Evolutionary conservation across 2,888 invertebrate species (phyloP).

Genomic region (Synergus itoensis): DNA sequence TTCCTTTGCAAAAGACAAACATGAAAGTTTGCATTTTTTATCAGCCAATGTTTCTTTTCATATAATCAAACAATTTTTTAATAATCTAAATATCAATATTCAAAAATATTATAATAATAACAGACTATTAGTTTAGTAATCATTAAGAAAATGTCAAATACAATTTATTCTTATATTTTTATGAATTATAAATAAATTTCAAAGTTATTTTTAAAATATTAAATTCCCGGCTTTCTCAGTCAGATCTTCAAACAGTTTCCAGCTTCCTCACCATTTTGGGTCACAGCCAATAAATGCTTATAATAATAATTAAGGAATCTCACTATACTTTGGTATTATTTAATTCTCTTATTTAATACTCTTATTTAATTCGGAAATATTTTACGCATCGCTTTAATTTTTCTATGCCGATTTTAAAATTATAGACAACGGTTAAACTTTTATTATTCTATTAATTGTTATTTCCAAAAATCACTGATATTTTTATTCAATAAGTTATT

Average conservation of each 20-base stretch:
- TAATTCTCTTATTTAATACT: neutral
- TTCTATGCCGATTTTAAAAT: neutral
- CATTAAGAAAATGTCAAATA: neutral
- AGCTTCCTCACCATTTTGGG: neutral
- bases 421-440: neutral
- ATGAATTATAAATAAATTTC: neutral
- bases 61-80: neutral
- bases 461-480: neutral
- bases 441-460: neutral
- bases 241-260: neutral
- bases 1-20: neutral
- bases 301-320: neutral
- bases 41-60: neutral
- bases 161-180: neutral
- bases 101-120: no score
- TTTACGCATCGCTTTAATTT: neutral
- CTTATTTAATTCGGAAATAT: neutral
- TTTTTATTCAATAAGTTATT: neutral
- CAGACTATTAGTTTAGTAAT: neutral
- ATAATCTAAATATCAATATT: neutral
- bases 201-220: neutral
- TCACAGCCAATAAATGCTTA: neutral
- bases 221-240: neutral
- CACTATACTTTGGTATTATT: neutral
- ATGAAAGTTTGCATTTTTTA: neutral